Percentiles rank a stretch among this genome's conserved stretches.
These are phyloP conservation scores for Palythoa grandis DNA, from an alignment of 92 coral and sea anemone genomes.

Conservation along the genomic window DNA sequence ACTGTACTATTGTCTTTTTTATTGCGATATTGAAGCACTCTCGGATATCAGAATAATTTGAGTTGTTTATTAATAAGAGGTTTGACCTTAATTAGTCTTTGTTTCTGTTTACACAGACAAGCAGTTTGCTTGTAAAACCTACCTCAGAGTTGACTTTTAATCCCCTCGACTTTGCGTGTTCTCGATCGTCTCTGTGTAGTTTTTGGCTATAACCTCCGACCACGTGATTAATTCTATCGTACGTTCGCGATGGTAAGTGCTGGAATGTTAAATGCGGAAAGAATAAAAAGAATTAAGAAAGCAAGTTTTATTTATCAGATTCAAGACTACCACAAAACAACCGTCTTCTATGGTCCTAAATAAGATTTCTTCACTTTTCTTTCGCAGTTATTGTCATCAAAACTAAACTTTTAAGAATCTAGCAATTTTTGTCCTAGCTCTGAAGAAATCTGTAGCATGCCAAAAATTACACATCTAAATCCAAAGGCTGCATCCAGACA, in stretches of 20 bases:
- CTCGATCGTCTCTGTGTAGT: slow-evolving; percentile 95
- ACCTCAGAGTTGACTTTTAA: slow-evolving; percentile 89
- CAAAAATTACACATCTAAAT: no score
- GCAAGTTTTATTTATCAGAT: background rate
- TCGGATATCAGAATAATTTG: slow-evolving; percentile 29
- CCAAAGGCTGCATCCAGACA: no score
- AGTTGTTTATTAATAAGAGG: background rate
- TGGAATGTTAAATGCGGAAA: slow-evolving; percentile 32
- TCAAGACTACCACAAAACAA: background rate
- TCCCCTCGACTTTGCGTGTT: slow-evolving; percentile 94
- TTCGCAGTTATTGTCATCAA: no score
- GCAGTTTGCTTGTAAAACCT: slow-evolving; percentile 2
- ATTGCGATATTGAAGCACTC: slow-evolving; percentile 14
- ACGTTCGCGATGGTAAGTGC: slow-evolving; percentile 85
- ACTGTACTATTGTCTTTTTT: slow-evolving; percentile 5
- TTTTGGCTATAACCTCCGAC: slow-evolving; percentile 93
- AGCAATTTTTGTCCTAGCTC: no score
- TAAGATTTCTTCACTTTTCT: no score
- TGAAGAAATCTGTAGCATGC: no score
- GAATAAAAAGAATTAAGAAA: background rate
- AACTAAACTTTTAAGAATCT: no score
- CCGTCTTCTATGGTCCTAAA: background rate
- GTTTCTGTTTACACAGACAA: background rate
- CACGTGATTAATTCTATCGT: slow-evolving; percentile 92
- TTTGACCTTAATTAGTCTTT: background rate